Evolutionary conservation across 2,113 vertebrate species (phyloP).

Genomic region (Natator depressus): DNA sequence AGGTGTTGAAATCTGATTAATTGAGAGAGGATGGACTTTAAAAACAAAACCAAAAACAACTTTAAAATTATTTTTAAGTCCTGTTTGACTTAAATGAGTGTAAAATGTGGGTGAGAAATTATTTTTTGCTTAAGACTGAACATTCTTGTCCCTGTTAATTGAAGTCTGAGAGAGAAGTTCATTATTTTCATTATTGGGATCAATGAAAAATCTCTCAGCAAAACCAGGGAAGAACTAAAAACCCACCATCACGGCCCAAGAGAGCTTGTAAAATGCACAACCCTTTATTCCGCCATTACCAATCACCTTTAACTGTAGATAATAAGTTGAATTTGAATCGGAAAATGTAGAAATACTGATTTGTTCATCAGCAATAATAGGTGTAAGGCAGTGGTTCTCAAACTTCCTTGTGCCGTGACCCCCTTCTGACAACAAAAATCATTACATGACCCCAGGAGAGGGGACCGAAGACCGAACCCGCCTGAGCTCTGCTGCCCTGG

Average conservation of each 20-base stretch:
- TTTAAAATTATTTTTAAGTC: neutral
- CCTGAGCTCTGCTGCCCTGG: too few species aligned
- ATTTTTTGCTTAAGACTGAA: neutral
- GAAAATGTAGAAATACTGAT: neutral
- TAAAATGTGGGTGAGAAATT: neutral
- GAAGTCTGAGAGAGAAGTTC: slow-evolving; percentile 20
- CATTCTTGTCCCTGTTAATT: neutral
- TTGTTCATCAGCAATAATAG: neutral
- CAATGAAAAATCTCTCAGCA: slow-evolving; percentile 19
- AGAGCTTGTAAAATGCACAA: neutral
- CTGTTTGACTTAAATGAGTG: neutral
- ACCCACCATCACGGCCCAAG: too few species aligned
- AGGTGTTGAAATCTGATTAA: neutral
- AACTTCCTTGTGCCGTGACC: too few species aligned
- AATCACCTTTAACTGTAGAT: neutral
- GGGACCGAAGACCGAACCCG: too few species aligned
- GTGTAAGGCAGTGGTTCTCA: neutral
- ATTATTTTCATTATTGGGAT: slow-evolving; percentile 25
- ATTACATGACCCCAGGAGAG: too few species aligned
- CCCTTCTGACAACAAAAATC: too few species aligned
- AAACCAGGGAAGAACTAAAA: neutral
- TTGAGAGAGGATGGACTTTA: neutral
- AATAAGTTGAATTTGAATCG: neutral
- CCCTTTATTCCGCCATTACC: neutral
- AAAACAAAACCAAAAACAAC: neutral